Percentiles rank a stretch among this genome's conserved stretches.
Conservation (phyloP, 2,797 vertebrate species). For the Schizothorax lantsangensis region DNA sequence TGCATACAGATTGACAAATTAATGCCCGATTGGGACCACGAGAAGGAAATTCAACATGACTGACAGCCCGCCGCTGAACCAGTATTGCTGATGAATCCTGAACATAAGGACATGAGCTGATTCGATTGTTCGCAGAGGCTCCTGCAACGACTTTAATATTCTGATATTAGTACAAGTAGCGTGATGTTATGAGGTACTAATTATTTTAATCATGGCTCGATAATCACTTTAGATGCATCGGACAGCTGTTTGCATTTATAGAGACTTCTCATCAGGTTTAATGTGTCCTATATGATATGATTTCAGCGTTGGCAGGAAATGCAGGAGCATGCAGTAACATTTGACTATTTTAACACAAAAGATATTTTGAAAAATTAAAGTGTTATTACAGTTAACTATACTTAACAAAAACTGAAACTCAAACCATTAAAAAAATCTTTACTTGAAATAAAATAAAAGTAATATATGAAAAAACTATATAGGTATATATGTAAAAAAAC, state of each 20-base stretch:
- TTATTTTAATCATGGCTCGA: slow-evolving; percentile 59
- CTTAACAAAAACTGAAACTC: not conserved
- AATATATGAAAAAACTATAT: too few species aligned
- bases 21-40: slow-evolving; percentile 56
- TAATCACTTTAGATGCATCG: slow-evolving; percentile 59
- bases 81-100: slow-evolving; percentile 48
- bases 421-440: not conserved
- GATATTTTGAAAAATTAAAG: not conserved
- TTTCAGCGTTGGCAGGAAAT: not conserved
- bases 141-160: slow-evolving; percentile 53
- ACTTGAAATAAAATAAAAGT: too few species aligned
- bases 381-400: not conserved
- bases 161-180: slow-evolving; percentile 57
- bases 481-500: too few species aligned
- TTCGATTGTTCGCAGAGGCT: slow-evolving; percentile 59
- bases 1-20: slow-evolving; percentile 65
- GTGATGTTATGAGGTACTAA: slow-evolving; percentile 55
- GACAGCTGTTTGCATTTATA: slow-evolving; percentile 60
- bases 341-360: not conserved
- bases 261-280: slow-evolving; percentile 23
- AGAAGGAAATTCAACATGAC: slow-evolving; percentile 61
- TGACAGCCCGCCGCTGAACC: slow-evolving; percentile 39
- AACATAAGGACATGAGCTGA: slow-evolving; percentile 42
- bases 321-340: not conserved
- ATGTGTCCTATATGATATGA: slow-evolving; percentile 21